These are phyloP conservation scores for Megaceryle maxima DNA, from an alignment of 2,113 vertebrate genomes.

Conservation along the genomic window DNA sequence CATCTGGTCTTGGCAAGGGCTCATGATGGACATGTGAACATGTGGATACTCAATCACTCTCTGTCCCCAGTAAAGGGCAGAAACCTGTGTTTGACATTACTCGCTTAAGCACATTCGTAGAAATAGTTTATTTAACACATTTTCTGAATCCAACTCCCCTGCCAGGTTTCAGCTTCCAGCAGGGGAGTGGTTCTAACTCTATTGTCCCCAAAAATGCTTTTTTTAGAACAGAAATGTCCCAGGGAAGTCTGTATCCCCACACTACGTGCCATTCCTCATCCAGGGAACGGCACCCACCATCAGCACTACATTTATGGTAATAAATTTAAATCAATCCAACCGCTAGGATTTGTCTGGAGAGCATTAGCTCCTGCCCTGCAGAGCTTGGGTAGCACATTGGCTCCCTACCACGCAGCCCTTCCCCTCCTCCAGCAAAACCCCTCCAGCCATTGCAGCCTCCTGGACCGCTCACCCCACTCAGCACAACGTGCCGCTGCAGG, in stretches of 20 bases:
- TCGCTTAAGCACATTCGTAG: neutral
- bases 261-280: neutral
- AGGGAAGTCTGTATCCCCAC: neutral
- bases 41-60: neutral
- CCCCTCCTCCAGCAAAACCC: neutral
- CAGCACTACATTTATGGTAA: neutral
- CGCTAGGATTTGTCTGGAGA: neutral
- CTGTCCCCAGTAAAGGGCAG: neutral
- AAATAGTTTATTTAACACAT: neutral
- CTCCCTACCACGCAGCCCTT: neutral
- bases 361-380: neutral
- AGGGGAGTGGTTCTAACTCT: neutral
- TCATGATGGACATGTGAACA: neutral
- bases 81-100: neutral
- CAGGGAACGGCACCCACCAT: neutral
- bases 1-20: too few species aligned
- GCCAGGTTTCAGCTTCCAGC: neutral
- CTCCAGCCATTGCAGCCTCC: neutral
- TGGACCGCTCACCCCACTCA: fast-evolving
- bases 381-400: fast-evolving
- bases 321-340: neutral
- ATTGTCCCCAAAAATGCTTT: neutral
- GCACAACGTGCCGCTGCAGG: too few species aligned
- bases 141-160: neutral
- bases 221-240: neutral